Evolutionary conservation across 2,113 vertebrate genomes (phyloP).

Genomic region (Caretta caretta): DNA sequence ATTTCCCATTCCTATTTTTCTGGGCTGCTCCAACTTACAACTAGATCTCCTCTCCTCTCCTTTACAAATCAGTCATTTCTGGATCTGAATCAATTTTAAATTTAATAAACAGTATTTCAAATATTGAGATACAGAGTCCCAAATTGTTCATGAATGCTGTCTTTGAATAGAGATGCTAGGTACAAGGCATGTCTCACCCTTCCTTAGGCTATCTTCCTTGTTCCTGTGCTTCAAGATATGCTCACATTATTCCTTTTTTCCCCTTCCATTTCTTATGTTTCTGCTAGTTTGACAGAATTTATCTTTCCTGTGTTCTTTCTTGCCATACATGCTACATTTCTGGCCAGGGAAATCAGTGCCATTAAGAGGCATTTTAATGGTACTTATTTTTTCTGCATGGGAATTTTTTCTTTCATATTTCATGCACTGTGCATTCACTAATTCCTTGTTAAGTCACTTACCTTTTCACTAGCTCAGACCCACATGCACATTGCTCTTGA

Average conservation of each 20-base stretch:
- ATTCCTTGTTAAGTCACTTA: not conserved
- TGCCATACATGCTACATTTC: not conserved
- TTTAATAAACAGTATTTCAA: not conserved
- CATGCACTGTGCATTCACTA: not conserved
- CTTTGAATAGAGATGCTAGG: not conserved
- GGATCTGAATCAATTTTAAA: not conserved
- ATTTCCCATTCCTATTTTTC: not conserved
- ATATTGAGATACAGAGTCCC: not conserved
- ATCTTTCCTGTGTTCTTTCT: not conserved
- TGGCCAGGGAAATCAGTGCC: not conserved
- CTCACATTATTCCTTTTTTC: not conserved
- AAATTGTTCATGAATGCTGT: not conserved
- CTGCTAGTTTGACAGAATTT: not conserved
- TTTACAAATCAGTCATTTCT: not conserved
- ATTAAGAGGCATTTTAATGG: not conserved
- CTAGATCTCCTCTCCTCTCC: not conserved
- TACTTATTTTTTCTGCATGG: not conserved
- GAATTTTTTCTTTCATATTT: not conserved
- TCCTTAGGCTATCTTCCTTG: not conserved
- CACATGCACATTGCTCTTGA: not conserved
- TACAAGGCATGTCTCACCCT: not conserved
- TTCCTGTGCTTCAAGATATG: not conserved
- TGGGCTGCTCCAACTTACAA: not conserved
- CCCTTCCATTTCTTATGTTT: not conserved
- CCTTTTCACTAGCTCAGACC: not conserved